Conservation (phyloP, 2,888 invertebrate species). For the Atherix ibis region DNA sequence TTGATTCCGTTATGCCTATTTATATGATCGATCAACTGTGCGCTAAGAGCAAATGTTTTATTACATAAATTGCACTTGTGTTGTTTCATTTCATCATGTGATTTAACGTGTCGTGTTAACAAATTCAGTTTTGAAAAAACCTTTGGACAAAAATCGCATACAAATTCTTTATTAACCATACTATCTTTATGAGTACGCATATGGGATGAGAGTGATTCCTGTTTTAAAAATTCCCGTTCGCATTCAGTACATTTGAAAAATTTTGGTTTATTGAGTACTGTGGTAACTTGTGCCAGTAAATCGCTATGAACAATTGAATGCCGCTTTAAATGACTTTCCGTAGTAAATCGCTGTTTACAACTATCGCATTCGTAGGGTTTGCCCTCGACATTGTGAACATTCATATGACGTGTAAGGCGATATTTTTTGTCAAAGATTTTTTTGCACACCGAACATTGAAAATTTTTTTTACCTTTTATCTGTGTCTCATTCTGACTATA, state of each 20-base stretch:
- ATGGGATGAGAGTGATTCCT: constrained; percentile 36
- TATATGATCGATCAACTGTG: constrained; percentile 41
- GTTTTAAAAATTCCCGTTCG: constrained; percentile 36
- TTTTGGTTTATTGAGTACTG: constrained; percentile 6
- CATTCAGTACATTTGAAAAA: constrained; percentile 37
- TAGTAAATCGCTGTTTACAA: constrained; percentile 23
- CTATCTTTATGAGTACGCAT: constrained; percentile 21
- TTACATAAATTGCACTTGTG: constrained; percentile 40
- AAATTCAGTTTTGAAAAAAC: constrained; percentile 30
- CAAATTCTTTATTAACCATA: constrained; percentile 17
- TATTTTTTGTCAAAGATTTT: constrained; percentile 35
- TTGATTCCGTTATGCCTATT: constrained; percentile 34
- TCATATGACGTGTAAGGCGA: constrained; percentile 24
- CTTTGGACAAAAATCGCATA: constrained; percentile 36
- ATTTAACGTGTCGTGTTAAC: constrained; percentile 36
- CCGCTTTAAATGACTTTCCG: constrained; percentile 18
- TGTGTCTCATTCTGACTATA: neutral
- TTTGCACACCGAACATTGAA: constrained; percentile 32
- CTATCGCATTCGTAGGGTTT: constrained; percentile 20
- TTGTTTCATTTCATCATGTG: constrained; percentile 37
- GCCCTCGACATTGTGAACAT: constrained; percentile 16
- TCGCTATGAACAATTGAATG: constrained; percentile 23
- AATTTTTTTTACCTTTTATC: constrained; percentile 13
- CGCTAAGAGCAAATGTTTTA: constrained; percentile 40
- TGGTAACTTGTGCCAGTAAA: constrained; percentile 26